Conservation (phyloP, 2,888 invertebrate species). For the Auanema freiburgensis region DNA sequence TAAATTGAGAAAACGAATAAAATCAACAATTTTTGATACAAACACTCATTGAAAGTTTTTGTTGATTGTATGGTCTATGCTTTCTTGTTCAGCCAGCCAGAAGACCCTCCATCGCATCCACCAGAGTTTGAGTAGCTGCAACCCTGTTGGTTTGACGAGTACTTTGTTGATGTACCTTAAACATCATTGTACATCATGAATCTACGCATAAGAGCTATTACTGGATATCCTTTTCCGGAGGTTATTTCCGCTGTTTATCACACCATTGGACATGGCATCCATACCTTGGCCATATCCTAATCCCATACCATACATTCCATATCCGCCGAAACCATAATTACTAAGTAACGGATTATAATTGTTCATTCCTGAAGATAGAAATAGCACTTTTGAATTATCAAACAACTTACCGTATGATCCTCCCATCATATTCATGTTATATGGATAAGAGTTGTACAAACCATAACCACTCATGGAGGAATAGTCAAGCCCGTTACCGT, state of each 20-base stretch:
- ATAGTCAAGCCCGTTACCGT: not conserved
- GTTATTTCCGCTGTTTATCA: conserved; percentile 21
- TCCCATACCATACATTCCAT: not conserved
- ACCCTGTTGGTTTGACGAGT: no score
- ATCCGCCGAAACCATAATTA: not conserved
- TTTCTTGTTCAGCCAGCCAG: no score
- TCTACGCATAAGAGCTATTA: not conserved
- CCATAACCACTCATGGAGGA: conserved; percentile 1
- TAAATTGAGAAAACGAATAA: no score
- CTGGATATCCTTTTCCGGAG: conserved; percentile 14
- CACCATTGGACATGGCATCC: conserved; percentile 9
- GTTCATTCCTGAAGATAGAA: not conserved
- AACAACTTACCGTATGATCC: not conserved
- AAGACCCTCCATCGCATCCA: no score
- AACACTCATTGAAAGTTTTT: no score
- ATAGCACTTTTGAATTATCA: not conserved
- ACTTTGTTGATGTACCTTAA: no score
- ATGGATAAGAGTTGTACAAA: not conserved
- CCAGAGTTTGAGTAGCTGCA: no score
- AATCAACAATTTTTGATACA: no score
- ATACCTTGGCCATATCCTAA: not conserved
- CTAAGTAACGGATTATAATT: not conserved
- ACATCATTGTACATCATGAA: no score
- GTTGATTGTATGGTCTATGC: no score
- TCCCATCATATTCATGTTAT: not conserved